Evolutionary conservation across 2,888 invertebrate genomes (phyloP), one percentile per base, ranked within the genome.

Genomic region (Trimorus sp.): DNA sequence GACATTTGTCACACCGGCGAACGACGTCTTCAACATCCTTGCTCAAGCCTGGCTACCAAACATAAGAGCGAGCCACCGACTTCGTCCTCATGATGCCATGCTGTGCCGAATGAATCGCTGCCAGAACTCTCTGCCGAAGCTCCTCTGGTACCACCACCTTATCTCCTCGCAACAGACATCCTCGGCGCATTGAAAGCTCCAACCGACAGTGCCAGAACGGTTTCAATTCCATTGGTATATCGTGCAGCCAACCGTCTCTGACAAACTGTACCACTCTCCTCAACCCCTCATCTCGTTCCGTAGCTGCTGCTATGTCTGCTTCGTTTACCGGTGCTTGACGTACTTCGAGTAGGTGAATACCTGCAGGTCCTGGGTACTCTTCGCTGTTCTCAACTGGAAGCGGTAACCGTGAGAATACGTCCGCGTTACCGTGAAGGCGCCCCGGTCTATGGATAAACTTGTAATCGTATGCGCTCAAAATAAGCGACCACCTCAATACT

Each of bases 401-500:
- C 85, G 92, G n/a, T 89, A 92, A 49, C 36, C 68, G 14, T 0
- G 60, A 68, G 6, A 76, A 48, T 11, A 60, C 68, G 26, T 65
- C 74, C 7, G 65, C 74, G 7, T 74, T 74, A 1, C 65, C 58
- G 45, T 74, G 60, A 8, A 53, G 54, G 4, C 56, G 48, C 9
- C 65, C 70, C 12, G 38, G 9, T 40, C 56, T 26, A 38, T 77
- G 38, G 2, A 60, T 45, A n/a, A 83, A 73, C 1, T 26, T 11
- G n/a, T 63, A 79, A 51, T 75, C 58, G 42, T 75, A 69, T 1
- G 66, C 80, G 5, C 60, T 12, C 54, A 82, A 37, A 0, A n/a
- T 48, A 48, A 63, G 36, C 1, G 69, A 59, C 58, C 73, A 83
- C 1, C 76, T 63, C 7, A 59, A 45, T 48, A 80, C 51, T 0